Conservation (phyloP, 2,113 vertebrate species). For the Psephotus haematonotus region DNA sequence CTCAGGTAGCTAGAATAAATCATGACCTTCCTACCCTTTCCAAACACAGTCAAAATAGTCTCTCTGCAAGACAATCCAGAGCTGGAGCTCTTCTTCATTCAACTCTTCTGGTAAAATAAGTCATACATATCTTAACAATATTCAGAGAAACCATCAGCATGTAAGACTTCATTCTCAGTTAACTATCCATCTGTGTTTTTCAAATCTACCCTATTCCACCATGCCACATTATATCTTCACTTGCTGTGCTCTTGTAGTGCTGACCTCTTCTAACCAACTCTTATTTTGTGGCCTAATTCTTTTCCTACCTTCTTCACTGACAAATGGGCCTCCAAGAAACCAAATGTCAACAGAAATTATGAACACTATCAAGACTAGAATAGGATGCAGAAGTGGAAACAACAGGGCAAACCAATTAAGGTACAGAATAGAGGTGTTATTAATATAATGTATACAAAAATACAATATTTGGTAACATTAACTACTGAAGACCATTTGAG, state of each 20-base stretch:
- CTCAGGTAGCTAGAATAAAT: not conserved
- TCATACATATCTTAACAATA: not conserved
- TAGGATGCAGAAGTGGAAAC: not conserved
- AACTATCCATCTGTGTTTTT: not conserved
- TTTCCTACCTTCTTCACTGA: not conserved
- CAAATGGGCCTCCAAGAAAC: not conserved
- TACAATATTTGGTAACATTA: not conserved
- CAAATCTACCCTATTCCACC: not conserved
- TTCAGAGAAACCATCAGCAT: not conserved
- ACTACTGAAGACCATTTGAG: not conserved
- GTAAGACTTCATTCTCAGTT: not conserved
- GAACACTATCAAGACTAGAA: not conserved
- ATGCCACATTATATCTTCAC: accelerated
- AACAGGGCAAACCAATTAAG: not conserved
- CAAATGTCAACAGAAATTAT: not conserved
- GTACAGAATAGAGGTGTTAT: not conserved
- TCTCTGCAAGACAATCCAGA: not conserved
- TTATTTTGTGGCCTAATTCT: not conserved
- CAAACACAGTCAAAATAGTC: not conserved
- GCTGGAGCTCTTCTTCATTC: not conserved
- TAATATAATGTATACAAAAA: not conserved
- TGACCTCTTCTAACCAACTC: not conserved
- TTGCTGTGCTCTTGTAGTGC: not conserved
- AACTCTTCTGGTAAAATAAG: not conserved
- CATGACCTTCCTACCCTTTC: not conserved